Evolutionary conservation across 2,797 vertebrate genomes (phyloP), one percentile per base, ranked within the genome.

Genomic region (Philypnodon macrostomus): DNA sequence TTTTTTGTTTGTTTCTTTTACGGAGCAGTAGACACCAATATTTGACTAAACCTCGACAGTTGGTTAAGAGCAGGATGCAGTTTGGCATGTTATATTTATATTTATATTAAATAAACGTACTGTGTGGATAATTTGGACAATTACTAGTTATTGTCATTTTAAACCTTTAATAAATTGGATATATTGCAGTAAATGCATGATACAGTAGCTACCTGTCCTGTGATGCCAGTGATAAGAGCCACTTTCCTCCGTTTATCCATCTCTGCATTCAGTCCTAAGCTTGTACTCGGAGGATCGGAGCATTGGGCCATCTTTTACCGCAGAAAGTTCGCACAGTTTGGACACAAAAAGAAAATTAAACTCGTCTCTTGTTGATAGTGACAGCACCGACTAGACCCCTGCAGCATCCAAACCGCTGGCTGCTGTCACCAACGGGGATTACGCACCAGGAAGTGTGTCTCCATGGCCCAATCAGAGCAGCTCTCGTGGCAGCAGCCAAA

Each of bases 181-280:
- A 10, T 29, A 7, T n/a, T 24, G 7, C 7, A 13, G 2, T 13
- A 4, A n/a, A 1, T 16, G 5, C 4, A 7, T 4, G 4, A 9
- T 0, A 24, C 31, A 7, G 2, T 12, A 2, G 51, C 71, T 85
- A 92, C 90, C 90, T 92, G 90, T 12, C 90, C 90, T 18, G 90
- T 91, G 80, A 91, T 91, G 67, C 90, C 90, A 23, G 90, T 92
- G 53, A 92, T 86, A 4, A 92, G 48, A 0, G 90, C 90, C 34
- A 91, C 88, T 39, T 79, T 90, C 46, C 77, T 65, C 17, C 41
- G 44, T 40, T 52, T 84, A 17, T 6, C 34, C 23, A 7, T 12
- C 9, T 37, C 47, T 40, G 57, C 70, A 37, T 84, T 80, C 21
- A 27, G 15, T 8, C 35, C 26, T 4, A 67, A 47, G 52, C 49